Evolutionary conservation across 2,113 vertebrate species (phyloP).

Genomic region (Diglossa brunneiventris): DNA sequence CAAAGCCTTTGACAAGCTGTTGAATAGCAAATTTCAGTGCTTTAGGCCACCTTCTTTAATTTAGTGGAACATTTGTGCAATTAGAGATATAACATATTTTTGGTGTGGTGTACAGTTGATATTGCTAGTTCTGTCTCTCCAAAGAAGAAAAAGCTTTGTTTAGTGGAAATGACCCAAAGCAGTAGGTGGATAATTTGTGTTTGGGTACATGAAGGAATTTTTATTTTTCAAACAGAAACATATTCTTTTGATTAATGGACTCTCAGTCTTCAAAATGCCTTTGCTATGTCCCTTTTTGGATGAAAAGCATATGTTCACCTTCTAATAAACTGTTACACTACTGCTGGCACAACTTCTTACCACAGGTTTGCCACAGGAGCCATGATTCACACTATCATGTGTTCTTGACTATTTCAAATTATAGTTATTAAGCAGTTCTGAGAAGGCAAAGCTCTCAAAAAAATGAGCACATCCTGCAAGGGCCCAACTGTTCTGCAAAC

Average conservation of each 20-base stretch:
- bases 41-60: background rate
- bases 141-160: background rate
- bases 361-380: constrained; percentile 56
- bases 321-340: constrained; percentile 47
- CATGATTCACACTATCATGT: constrained; percentile 54
- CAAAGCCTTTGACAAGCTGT: background rate
- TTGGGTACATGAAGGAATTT: background rate
- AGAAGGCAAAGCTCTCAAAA: constrained; percentile 21
- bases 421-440: constrained; percentile 40
- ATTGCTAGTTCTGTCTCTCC: background rate
- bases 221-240: constrained; percentile 26
- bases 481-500: background rate
- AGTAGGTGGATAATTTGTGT: background rate
- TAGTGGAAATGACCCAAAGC: background rate
- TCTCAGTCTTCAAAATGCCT: constrained; percentile 15
- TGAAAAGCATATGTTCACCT: background rate
- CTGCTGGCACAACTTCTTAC: constrained; percentile 25
- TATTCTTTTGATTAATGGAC: constrained; percentile 2
- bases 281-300: constrained; percentile 18
- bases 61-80: background rate
- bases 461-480: background rate
- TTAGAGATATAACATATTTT: background rate
- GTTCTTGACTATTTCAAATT: constrained; percentile 29
- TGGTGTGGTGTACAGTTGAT: background rate
- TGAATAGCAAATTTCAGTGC: background rate